Conservation (phyloP, 2,797 vertebrate genomes). For the Botia almorhae region DNA sequence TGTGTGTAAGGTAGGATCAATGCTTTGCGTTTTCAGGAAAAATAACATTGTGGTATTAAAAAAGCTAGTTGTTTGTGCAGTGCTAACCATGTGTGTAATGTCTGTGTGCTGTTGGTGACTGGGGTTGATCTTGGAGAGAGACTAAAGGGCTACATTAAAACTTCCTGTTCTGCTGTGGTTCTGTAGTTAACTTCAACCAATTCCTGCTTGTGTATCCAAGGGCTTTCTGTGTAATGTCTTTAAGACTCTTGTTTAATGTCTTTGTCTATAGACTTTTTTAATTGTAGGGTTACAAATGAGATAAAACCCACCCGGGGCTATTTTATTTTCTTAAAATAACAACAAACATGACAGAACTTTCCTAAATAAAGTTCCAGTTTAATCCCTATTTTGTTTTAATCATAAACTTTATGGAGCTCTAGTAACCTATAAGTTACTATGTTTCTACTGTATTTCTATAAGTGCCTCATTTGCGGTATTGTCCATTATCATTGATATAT, state of each 20-base stretch:
- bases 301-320: not conserved
- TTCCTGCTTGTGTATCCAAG: constrained; percentile 12
- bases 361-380: too few species aligned
- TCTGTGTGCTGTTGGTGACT: constrained; percentile 53
- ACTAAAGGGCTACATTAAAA: constrained; percentile 6
- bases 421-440: not conserved
- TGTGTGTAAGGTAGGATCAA: constrained; percentile 31
- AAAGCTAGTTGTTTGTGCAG: constrained; percentile 36
- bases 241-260: not conserved
- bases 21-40: constrained; percentile 32
- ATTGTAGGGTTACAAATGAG: not conserved
- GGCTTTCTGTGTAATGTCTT: constrained; percentile 7
- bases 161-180: not conserved
- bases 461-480: constrained; percentile 7
- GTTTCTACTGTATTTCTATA: not conserved
- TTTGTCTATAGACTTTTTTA: not conserved
- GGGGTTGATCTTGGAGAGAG: constrained; percentile 46
- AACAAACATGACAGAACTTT: too few species aligned
- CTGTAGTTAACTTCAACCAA: not conserved
- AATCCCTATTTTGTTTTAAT: too few species aligned
- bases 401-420: too few species aligned
- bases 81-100: constrained; percentile 34
- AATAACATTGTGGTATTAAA: constrained; percentile 20
- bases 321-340: too few species aligned
- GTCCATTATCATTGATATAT: not conserved